phyloP scores from a whole-genome alignment of 2,113 vertebrate species.

The Eubucco bourcierii region DNA sequence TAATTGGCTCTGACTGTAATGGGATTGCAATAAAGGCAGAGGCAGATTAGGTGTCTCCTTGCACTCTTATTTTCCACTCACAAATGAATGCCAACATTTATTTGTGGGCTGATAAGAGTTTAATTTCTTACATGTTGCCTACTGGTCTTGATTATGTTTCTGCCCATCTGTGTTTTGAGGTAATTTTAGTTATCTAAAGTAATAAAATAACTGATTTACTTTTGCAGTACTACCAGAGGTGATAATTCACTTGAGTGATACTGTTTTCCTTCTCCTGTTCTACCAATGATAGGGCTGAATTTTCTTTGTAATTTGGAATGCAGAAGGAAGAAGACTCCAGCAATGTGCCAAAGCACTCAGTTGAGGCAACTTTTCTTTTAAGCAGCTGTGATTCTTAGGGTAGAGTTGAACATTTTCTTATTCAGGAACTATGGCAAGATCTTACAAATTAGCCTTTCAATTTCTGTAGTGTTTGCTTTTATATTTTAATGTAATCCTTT shows the following conservation, averaged over 20 bases:
- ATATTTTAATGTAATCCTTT: not conserved
- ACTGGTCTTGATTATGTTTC: too few species aligned
- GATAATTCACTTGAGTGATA: too few species aligned
- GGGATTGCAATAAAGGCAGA: slow-evolving; percentile 3
- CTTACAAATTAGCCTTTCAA: not conserved
- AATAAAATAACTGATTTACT: too few species aligned
- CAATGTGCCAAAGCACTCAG: too few species aligned
- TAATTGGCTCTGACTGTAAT: slow-evolving; percentile 42
- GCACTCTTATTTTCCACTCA: not conserved
- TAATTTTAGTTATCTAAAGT: too few species aligned
- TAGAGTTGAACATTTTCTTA: not conserved
- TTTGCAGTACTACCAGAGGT: too few species aligned
- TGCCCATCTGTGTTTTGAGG: too few species aligned
- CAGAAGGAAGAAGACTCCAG: too few species aligned
- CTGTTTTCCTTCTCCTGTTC: too few species aligned
- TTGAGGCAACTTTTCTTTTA: not conserved
- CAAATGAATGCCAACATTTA: slow-evolving; percentile 33
- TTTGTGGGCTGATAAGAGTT: not conserved
- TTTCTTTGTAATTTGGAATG: too few species aligned
- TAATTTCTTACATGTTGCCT: too few species aligned
- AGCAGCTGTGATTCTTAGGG: not conserved
- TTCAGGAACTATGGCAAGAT: not conserved
- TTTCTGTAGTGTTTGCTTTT: not conserved
- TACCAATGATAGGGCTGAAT: too few species aligned
- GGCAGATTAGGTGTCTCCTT: slow-evolving; percentile 15